Evolutionary conservation across 1,140 invertebrate species (phyloP).

Genomic region (Drosophila sturtevanti): DNA sequence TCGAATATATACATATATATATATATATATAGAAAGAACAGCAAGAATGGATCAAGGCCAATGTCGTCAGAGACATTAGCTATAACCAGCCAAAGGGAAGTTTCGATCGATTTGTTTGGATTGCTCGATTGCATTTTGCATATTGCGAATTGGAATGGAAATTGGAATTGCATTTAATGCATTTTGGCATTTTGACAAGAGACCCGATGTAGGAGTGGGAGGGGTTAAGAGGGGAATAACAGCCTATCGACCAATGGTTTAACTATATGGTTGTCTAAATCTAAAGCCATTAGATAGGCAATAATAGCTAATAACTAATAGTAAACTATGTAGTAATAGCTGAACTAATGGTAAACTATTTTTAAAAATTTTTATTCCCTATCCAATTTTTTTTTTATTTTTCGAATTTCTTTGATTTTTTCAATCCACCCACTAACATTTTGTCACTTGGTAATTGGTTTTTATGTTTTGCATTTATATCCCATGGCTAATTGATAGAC

Average conservation of each 20-base stretch:
- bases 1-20: background rate
- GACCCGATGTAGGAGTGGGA: background rate
- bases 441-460: background rate
- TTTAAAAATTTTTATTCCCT: too few species aligned
- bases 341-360: too few species aligned
- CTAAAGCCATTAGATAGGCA: background rate
- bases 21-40: background rate
- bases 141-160: conserved; percentile 45
- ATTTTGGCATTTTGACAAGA: conserved; percentile 44
- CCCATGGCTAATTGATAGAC: conserved; percentile 8
- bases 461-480: background rate
- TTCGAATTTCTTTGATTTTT: too few species aligned
- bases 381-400: too few species aligned
- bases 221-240: background rate
- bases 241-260: background rate
- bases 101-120: conserved; percentile 52
- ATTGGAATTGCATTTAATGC: conserved; percentile 47
- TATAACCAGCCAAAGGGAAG: conserved; percentile 12
- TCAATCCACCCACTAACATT: background rate
- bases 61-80: conserved; percentile 42
- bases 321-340: too few species aligned
- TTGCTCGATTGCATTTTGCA: conserved; percentile 45
- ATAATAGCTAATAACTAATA: too few species aligned
- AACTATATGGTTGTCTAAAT: background rate
- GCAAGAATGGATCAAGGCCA: conserved; percentile 57